These are phyloP conservation scores for Rana temporaria DNA, from an alignment of 2,113 vertebrate species.

Conservation along the genomic window DNA sequence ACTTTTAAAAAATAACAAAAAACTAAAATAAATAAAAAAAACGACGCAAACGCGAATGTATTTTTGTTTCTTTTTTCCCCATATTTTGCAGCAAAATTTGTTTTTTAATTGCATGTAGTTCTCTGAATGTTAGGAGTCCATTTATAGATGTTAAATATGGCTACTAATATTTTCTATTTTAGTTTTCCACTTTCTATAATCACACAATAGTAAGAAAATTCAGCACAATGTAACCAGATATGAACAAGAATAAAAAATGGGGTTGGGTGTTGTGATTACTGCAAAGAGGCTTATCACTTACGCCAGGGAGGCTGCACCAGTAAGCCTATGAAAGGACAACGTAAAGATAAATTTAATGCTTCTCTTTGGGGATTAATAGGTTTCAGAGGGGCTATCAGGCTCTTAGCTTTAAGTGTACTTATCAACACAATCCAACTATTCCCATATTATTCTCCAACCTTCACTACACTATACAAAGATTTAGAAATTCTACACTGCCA, in stretches of 20 bases:
- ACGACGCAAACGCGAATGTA: no score
- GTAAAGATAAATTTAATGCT: slow-evolving; percentile 38
- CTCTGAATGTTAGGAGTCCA: neutral
- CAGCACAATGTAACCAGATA: neutral
- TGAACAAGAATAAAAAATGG: neutral
- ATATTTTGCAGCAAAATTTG: no score
- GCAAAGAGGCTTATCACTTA: slow-evolving; percentile 32
- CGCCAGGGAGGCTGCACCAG: slow-evolving; percentile 12
- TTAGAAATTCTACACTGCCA: neutral
- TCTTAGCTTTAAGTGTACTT: slow-evolving; percentile 23
- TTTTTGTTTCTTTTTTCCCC: no score
- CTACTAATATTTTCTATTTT: neutral
- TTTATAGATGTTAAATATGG: neutral
- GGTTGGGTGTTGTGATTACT: slow-evolving; percentile 15
- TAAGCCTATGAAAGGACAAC: slow-evolving; percentile 31
- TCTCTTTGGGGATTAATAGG: slow-evolving; percentile 38
- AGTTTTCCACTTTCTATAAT: neutral
- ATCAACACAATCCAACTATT: slow-evolving; percentile 16
- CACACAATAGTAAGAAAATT: neutral
- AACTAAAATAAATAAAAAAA: no score
- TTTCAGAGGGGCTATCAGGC: slow-evolving; percentile 32
- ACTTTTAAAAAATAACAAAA: no score
- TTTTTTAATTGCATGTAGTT: no score
- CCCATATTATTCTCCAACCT: slow-evolving; percentile 1
- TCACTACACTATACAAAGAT: neutral